Base-by-base conservation (phyloP, 2,888 invertebrate species). In the Sphaerolaimus hirsutus region DNA sequence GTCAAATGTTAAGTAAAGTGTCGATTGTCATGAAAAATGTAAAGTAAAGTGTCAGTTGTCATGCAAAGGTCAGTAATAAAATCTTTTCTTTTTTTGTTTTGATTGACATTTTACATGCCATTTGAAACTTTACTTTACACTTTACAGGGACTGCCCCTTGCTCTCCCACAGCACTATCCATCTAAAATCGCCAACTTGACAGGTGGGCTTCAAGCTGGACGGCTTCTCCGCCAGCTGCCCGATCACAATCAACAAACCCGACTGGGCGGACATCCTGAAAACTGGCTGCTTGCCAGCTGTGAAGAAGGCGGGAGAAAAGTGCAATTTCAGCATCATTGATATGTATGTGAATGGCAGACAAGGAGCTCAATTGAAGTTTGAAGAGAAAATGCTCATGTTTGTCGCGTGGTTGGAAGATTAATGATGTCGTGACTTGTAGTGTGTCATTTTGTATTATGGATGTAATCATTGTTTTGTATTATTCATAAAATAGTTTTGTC, bases 221-320 rank as follows among this genome's bases (percentile, higher is more conserved):
- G 36, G 5, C 23, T 49, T 35, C 43, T 2, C 41, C 7, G 44
- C 29, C 32, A 47, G 47, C 26, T 37, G 38, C 22, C 49, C 49
- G 29, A 41, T 49, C 23, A 26, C 26, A 21, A 25, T 49, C 7
- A 36, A 48, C 3, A 48, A 48, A 36, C 22, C 17, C 19, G 45
- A 48, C n/a, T 49, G 49, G 49, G 27, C 24, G 12, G 29, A 37
- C 25, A 45, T 49, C 7, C 32, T 49, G 21, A 25, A 32, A 24
- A 22, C 29, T 21, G 21, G 49, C 2, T 35, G 24, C 21, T n/a
- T 45, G 19, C 43, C 46, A 12, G 47, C 45, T 12, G 24, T 49
- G 19, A 37, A 45, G 17, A 32, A 37, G 19, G 36, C 4, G 43
- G 38, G 21, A 37, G 32, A 21, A 45, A 44, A 17, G 48, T 49